Evolutionary conservation across 2,113 vertebrate species (phyloP), one percentile per base, ranked within the genome.

Genomic region (Perca schrenkii): DNA sequence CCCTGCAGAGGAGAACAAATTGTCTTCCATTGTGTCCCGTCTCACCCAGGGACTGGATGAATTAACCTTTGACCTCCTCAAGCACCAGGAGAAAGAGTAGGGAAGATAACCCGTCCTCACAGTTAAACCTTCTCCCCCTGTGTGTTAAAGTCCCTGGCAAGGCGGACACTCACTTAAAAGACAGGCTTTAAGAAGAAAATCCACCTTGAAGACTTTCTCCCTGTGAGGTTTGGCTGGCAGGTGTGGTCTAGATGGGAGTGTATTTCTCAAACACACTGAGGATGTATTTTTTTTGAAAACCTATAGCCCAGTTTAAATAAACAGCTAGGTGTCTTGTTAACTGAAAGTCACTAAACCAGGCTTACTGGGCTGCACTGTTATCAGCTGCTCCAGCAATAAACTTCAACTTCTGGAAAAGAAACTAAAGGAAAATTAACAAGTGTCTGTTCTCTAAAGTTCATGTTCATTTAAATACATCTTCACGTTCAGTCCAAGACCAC

Each of bases 11-110:
- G 76, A 82, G 86, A 92, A 85, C 83, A 88, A 90, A 91, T 85
- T 86, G 82, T 85, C 78, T 91, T 79, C 71, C 62, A 71, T 87
- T 91, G 80, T 90, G 80, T 85, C 47, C 25, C 19, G 11, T 83
- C 83, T 83, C 86, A 84, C 87, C 65, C 57, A 57, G 84, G 74
- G 77, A 87, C 78, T 72, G 31, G 66, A 85, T 78, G 28, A 90
- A 93, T 94, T 91, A 93, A 93, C 87, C 85, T 84, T 47, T 82
- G 86, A 88, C 84, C 81, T 73, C 53, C 43, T 79, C 25, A 6
- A 80, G 68, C 62, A 89, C 85, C 82, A 46, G 82, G 25, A 86
- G 69, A 70, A 81, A 87, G 47, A 77, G 80, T 66, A 17, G 54
- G 53, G 6, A 36, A 83, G 86, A 92, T 90, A 90, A 89, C 66